Evolutionary conservation across 1,140 invertebrate species (phyloP), one percentile per base, ranked within the genome.

Genomic region (Lasioglossum baleicum): DNA sequence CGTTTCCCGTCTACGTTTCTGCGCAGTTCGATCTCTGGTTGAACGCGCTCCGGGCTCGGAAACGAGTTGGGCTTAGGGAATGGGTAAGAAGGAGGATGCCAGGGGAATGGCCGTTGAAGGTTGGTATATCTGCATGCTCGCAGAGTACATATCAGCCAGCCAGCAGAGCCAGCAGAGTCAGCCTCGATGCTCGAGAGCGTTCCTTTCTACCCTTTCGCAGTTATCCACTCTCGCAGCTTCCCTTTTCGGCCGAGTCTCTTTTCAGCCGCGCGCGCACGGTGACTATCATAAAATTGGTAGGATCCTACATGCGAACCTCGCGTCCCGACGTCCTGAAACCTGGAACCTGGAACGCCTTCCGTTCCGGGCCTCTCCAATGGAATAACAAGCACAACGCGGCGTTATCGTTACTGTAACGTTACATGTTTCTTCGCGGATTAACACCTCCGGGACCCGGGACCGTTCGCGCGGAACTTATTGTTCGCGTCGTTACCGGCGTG

Each of bases 1-100:
- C 75, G 70, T 78, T 76, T 22, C 44, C 68, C 77, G 63, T 64
- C 68, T 73, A 63, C 82, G 78, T 78, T 84, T 78, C 79, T 78
- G 79, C 74, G 70, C 79, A 75, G 61, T 78, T 85, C 83, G 83
- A 84, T 79, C 80, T 73, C 65, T 31, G 70, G 26, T 77, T 44
- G 65, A 81, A 83, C 73, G 65, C 78, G 78, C 58, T 51, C 61
- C 75, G 60, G 31, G 65, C 74, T 65, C 48, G 72, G 42, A 74
- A 83, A 83, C 63, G 77, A 83, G 82, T 63, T 53, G 31, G 35
- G 56, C 53, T 64, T 40, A 42, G 64, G 70, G 70, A 72, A 72
- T 48, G 56, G 68, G 31, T 15, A 44, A 71, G n/a, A 66, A 44
- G 56, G 35, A 48, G 71, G 26, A 74, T 66, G 51, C 70, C 35